These are phyloP conservation scores for Sphyrna mokarran DNA, from an alignment of 2,113 vertebrate genomes.

Conservation along the genomic window DNA sequence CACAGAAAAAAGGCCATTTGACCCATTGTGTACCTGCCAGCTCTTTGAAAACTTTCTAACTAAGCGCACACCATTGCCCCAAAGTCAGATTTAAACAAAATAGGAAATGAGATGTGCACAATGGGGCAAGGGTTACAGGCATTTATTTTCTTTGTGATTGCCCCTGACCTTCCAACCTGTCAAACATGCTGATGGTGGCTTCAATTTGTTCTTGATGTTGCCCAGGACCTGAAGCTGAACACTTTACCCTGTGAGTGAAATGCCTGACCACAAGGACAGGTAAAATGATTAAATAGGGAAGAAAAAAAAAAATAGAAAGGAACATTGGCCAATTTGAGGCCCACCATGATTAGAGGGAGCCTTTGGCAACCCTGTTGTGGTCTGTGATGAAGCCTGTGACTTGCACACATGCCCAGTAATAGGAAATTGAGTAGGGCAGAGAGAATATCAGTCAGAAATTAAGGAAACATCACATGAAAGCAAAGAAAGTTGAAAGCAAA, in stretches of 20 bases:
- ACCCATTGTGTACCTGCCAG: neutral
- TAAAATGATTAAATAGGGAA: neutral
- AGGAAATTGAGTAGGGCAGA: neutral
- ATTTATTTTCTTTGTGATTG: neutral
- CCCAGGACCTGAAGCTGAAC: neutral
- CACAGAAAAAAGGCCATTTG: neutral
- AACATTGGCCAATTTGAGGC: neutral
- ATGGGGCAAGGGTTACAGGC: neutral
- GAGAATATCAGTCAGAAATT: too few species aligned
- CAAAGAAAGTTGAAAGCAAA: neutral
- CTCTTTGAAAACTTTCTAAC: neutral
- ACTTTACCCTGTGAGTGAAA: neutral
- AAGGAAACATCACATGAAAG: neutral
- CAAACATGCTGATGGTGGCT: too few species aligned
- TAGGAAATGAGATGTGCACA: too few species aligned
- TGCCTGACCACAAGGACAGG: neutral
- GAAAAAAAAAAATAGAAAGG: neutral
- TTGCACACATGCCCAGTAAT: too few species aligned
- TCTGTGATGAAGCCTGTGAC: neutral
- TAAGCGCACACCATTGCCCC: neutral
- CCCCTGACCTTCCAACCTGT: neutral
- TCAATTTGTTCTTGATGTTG: neutral
- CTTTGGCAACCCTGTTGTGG: neutral
- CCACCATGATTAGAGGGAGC: neutral
- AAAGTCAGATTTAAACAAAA: neutral